Conservation (phyloP, 2,113 vertebrate genomes). For the Mirounga angustirostris region DNA sequence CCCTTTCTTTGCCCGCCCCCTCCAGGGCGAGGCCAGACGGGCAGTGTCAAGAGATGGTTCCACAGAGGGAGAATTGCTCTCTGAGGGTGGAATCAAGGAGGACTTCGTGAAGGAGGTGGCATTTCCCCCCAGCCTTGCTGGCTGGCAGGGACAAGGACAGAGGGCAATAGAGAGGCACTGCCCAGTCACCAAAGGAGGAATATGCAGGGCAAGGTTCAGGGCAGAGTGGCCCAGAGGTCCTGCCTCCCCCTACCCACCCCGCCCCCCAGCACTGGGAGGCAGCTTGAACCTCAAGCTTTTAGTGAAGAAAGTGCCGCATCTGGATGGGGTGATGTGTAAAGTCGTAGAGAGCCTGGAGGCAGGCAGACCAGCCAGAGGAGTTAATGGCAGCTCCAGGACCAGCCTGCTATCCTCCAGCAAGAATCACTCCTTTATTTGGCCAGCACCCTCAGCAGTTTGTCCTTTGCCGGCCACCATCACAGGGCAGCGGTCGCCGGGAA, state of each 20-base stretch:
- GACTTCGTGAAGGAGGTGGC: background rate
- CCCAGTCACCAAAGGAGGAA: background rate
- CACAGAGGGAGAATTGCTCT: background rate
- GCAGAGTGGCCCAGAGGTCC: background rate
- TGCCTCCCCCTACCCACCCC: background rate
- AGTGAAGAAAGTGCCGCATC: background rate
- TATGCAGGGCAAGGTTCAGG: background rate
- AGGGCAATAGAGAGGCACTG: background rate
- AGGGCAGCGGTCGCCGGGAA: background rate
- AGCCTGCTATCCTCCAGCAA: background rate
- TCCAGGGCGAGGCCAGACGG: background rate
- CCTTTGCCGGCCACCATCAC: background rate
- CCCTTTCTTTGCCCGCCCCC: background rate
- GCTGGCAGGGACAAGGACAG: background rate
- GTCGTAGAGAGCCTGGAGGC: background rate
- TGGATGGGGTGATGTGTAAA: background rate
- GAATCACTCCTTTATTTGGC: background rate
- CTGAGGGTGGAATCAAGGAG: background rate
- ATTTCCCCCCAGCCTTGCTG: background rate
- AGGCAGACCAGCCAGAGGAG: background rate
- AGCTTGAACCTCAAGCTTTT: background rate
- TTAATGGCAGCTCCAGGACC: background rate
- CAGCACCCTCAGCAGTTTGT: background rate
- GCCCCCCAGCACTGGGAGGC: background rate
- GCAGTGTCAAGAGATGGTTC: background rate